Evolutionary conservation across 1,140 invertebrate genomes (phyloP).

Genomic region (Eurosta solidaginis): DNA sequence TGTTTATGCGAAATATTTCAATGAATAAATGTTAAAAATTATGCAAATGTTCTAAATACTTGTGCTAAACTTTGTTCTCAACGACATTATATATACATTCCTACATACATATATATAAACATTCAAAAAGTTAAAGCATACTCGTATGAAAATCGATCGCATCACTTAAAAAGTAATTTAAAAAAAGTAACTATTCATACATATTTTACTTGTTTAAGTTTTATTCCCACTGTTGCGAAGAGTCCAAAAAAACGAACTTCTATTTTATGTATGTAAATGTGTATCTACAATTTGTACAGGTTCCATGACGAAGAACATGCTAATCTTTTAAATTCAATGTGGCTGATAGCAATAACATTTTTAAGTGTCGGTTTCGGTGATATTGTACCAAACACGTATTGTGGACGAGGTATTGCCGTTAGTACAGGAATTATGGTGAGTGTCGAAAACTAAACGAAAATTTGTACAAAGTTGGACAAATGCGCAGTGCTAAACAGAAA

Average conservation of each 20-base stretch:
- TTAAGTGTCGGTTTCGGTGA: constrained; percentile 99
- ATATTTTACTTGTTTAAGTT: constrained; percentile 4
- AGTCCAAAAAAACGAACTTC: background rate
- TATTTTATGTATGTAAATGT: background rate
- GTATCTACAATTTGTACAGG: constrained; percentile 63
- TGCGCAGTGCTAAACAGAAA: background rate
- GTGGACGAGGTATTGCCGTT: constrained; percentile 96
- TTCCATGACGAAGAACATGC: constrained; percentile 96
- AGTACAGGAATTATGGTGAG: constrained; percentile 98
- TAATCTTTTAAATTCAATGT: constrained; percentile 98
- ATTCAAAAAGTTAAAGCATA: no score
- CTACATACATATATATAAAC: no score
- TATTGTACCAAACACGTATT: constrained; percentile 99
- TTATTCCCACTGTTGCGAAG: background rate
- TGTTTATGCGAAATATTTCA: no score
- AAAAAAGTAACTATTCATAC: no score
- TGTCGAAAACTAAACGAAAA: constrained; percentile 30
- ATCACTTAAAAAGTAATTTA: background rate
- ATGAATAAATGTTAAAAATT: no score
- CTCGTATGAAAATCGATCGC: background rate
- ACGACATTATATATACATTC: no score
- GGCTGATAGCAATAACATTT: constrained; percentile 98
- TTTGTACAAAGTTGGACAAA: background rate
- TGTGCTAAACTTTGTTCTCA: no score
- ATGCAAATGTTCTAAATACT: no score